A percentile compares a stretch with the other conserved stretches of the same genome.
Conservation (phyloP, 2,888 invertebrate species). For the Lacanobia wlatinum region DNA sequence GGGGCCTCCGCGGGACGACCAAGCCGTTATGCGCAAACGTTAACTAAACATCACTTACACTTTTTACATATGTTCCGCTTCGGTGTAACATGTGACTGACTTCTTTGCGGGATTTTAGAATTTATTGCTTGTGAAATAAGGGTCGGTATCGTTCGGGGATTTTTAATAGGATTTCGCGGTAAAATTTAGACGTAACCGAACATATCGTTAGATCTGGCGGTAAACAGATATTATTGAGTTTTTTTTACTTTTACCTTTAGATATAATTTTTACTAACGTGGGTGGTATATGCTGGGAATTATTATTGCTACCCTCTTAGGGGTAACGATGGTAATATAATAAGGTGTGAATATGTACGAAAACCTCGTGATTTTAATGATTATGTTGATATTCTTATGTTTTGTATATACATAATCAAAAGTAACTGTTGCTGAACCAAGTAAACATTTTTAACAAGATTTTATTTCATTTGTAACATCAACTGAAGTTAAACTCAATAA, state of each 20-base stretch:
- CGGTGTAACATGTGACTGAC: slow-evolving; percentile 60
- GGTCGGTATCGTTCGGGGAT: slow-evolving; percentile 29
- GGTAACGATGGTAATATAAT: slow-evolving; percentile 13
- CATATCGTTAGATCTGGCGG: slow-evolving; percentile 55
- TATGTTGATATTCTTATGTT: too few relatives aligned
- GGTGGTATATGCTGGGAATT: slow-evolving; percentile 4
- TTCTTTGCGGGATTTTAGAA: slow-evolving; percentile 37
- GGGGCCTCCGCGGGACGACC: slow-evolving; percentile 61
- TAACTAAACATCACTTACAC: slow-evolving; percentile 69
- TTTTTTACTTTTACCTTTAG: slow-evolving; percentile 45
- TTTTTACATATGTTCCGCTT: slow-evolving; percentile 67
- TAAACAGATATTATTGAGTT: slow-evolving; percentile 54
- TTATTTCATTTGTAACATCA: too few relatives aligned
- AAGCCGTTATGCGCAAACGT: slow-evolving; percentile 68
- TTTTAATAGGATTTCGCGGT: slow-evolving; percentile 51
- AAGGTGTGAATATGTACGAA: slow-evolving; percentile 5
- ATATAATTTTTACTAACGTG: slow-evolving; percentile 20
- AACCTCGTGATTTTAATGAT: slow-evolving; percentile 7
- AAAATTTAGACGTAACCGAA: slow-evolving; percentile 55
- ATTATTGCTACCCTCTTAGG: slow-evolving; percentile 33
- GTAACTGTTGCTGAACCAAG: too few relatives aligned
- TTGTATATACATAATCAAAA: too few relatives aligned
- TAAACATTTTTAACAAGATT: too few relatives aligned
- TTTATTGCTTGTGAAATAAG: slow-evolving; percentile 34
- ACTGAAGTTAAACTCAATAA: too few relatives aligned